Evolutionary conservation across 1,140 invertebrate species (phyloP), one percentile per base, ranked within the genome.

Genomic region (Battus philenor): DNA sequence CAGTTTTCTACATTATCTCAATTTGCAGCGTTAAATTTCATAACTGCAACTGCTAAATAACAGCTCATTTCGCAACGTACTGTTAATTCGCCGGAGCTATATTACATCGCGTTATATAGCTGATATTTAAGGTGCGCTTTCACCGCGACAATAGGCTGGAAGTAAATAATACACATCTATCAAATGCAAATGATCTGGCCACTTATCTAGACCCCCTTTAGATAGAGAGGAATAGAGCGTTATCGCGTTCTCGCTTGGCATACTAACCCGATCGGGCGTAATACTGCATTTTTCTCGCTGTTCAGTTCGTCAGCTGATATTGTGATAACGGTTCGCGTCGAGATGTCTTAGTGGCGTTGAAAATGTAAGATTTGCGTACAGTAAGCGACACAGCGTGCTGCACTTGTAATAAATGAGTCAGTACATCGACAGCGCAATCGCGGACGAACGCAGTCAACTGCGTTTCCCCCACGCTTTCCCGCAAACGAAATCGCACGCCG

Each of bases 151-250:
- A 59, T 64, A 59, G 55, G 53, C 59, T 61, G 64, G 63, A 74
- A 77, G 68, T 68, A 67, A 67, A 72, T 78, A 80, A 73, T 68
- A 70, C 54, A 34, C 50, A 30, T 54, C 60, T 74, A 79, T 79
- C 75, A 71, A 70, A 82, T 76, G 75, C 72, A 78, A 82, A 82
- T 74, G 61, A 63, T 69, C 53, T 57, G 58, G 62, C 60, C 65
- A 69, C 61, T 77, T 81, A 75, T 72, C 69, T 67, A 68, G 52
- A 61, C 73, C 74, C 76, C 69, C 62, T 39, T 7, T 59, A 24
- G 61, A 59, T 49, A 67, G 48, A 75, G 46, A 27, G 61, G 47
- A 65, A 75, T 22, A 44, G 22, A 32, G 43, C 33, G 46, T 67
- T 65, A 54, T 44, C 5, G 29, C 32, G 45, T 43, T 71, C 56